Evolutionary conservation across 2,113 vertebrate genomes (phyloP), one percentile per base, ranked within the genome.

Genomic region (Turnix velox): DNA sequence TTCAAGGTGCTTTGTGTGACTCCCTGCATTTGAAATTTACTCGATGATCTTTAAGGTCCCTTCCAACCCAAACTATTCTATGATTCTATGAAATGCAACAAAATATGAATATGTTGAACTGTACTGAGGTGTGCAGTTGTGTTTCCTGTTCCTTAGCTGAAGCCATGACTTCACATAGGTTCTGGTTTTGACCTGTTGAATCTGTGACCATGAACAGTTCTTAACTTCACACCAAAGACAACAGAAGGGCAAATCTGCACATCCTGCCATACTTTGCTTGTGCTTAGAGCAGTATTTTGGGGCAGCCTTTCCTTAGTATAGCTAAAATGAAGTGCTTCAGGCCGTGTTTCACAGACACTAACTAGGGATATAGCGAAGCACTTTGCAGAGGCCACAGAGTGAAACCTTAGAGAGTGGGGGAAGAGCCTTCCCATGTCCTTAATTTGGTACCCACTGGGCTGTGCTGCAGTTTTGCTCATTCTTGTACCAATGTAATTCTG

Each of bases 1-100:
- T 51, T 77, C 30, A 23, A 3, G 18, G 61, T 30, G 40, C 7
- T 43, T 67, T 89, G 57, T 27, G 33, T 84, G 73, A 24, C 30
- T 71, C 90, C 52, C 40, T 73, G 52, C 54, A 8, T 72, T 0
- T n/a, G n/a, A n/a, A n/a, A n/a, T n/a, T n/a, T n/a, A n/a, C n/a
- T n/a, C n/a, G n/a, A n/a, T n/a, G n/a, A n/a, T n/a, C n/a, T n/a
- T n/a, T n/a, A n/a, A n/a, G n/a, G n/a, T n/a, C n/a, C n/a, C n/a
- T n/a, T n/a, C n/a, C n/a, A n/a, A n/a, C n/a, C n/a, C n/a, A n/a
- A n/a, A n/a, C n/a, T n/a, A n/a, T n/a, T n/a, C n/a, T n/a, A n/a
- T n/a, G n/a, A n/a, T n/a, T n/a, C n/a, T n/a, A n/a, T n/a, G 68
- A 93, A 62, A 57, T 31, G 55, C 57, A 80, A 45, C 42, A 66